Base-by-base conservation (phyloP, 2,113 vertebrate genomes). In the Seriola aureovittata region DNA sequence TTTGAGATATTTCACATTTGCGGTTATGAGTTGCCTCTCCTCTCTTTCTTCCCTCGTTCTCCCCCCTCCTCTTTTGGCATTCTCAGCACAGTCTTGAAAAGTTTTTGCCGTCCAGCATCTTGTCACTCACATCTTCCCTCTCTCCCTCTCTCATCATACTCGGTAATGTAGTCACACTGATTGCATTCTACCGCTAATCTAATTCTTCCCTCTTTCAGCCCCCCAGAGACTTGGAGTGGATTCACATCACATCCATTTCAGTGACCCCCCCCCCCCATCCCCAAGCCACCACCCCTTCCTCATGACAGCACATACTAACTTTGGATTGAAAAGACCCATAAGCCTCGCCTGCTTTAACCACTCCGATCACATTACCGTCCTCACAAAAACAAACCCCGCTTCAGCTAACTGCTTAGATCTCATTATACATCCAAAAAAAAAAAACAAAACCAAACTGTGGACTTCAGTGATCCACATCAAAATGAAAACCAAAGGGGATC, bases 91-190 rank as follows among this genome's bases (percentile, higher is more conserved):
- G 75, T 79, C 72, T 68, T 72, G 42, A 85, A 90, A 92, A 90
- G 62, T 90, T 94, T 86, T 69, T 85, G 69, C 81, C 10, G 21
- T 82, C 81, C 85, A 84, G 83, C 84, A 34, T 90, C 90, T 91
- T 87, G 86, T 91, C 91, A 89, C 82, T 91, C 85, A 82, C 70
- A 67, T 85, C 78, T 64, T 80, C 65, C 29, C 46, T 73, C 71
- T 74, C 80, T 73, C 83, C 71, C 72, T 65, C 84, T 78, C 90
- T 86, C 84, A 91, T 88, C 91, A 62, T 85, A 75, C 85, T 78
- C 80, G 1, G 86, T 93, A 91, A 94, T 91, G 91, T 87, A 91
- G 89, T 93, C 92, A 89, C 81, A 82, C 88, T 93, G 93, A 93
- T 93, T 92, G 86, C 89, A 90, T 93, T 93, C 81, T 82, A 52